Evolutionary conservation across 2,113 vertebrate genomes (phyloP), one percentile per base, ranked within the genome.

Genomic region (Sinocyclocheilus rhinocerous): DNA sequence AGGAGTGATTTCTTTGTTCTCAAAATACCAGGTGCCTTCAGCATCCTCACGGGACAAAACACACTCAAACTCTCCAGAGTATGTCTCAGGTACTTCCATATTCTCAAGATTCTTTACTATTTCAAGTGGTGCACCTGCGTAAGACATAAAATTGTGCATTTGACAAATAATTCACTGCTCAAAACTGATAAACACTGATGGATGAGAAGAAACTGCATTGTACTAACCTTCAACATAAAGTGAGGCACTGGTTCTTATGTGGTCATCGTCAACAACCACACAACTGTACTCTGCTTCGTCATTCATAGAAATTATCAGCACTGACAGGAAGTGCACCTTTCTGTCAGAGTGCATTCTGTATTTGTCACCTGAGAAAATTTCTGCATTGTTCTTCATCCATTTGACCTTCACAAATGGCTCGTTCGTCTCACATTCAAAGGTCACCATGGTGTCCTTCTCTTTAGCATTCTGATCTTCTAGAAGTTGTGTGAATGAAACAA

Each of bases 341-440:
- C 98, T 95, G 93, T 99, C 98, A 10, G 97, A 98, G 90, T 99
- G 98, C 96, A 97, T 99, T 85, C 97, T 94, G 50, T 97, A 99
- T 90, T 99, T 99, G 92, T 99, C 97, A 90, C 98, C 97, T 2
- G 95, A 93, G 90, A 95, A 94, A 92, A 99, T 93, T 87, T 97
- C 96, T 79, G 93, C 69, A 39, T 97, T 96, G 72, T 97, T 92
- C 91, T 97, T 99, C 89, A 97, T 94, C 98, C 98, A 99, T 92
- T 96, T 97, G 84, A 99, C 98, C 93, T 99, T 99, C 80, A 99
- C 92, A 90, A 99, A 99, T 70, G 98, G 98, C 90, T 99, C 98
- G 29, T 97, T 98, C 89, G 97, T 98, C 93, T 99, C 98, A 85
- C 98, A 99, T 92, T 99, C 98, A 94, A 99, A 99, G 10, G 98